Base-by-base conservation (phyloP, 2,888 invertebrate genomes). In the Mesopsocus fuscifrons region DNA sequence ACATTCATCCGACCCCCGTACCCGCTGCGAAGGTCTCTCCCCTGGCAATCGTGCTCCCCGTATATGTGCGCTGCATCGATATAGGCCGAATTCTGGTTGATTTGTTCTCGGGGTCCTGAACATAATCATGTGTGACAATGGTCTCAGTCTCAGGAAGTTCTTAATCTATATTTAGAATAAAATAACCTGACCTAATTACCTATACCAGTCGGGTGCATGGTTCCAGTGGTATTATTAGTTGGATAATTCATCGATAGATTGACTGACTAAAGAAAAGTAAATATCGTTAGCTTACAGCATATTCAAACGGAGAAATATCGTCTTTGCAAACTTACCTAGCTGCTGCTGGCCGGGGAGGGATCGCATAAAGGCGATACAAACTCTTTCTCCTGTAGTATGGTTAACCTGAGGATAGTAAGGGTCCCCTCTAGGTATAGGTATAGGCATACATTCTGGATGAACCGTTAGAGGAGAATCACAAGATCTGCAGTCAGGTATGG, bases 311-410 rank as follows among this genome's bases (percentile, higher is more conserved):
- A n/a, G n/a, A n/a, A n/a, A n/a, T n/a, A n/a, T n/a, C 26, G 6
- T 26, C 11, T 26, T 26, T 9, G 11, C 8, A 11, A 26, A 26
- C 51, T 59, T 52, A 71, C 72, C 81, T 34, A 94, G 65, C 43
- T 78, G 74, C 52, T 85, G 78, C 55, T 91, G 92, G 18, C 92
- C 92, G 0, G 92, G 88, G 48, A 94, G 63, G 40, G 89, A 91
- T 55, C 92, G 73, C 77, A 91, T 91, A 59, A 89, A 92, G 0
- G 92, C 89, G 63, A 94, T 85, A 61, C 94, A 94, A 50, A 88
- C 68, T 11, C 83, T 66, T 44, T 77, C 76, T 0, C 91, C 91
- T 2, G 81, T 81, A 0, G 80, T 77, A 6, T 78, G 72, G 56
- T 91, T 88, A 23, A 79, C 72, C 48, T 84, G 80, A 0, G 89